phyloP scores from a whole-genome alignment of 1,140 invertebrate genomes.

The Halictus rubicundus region DNA sequence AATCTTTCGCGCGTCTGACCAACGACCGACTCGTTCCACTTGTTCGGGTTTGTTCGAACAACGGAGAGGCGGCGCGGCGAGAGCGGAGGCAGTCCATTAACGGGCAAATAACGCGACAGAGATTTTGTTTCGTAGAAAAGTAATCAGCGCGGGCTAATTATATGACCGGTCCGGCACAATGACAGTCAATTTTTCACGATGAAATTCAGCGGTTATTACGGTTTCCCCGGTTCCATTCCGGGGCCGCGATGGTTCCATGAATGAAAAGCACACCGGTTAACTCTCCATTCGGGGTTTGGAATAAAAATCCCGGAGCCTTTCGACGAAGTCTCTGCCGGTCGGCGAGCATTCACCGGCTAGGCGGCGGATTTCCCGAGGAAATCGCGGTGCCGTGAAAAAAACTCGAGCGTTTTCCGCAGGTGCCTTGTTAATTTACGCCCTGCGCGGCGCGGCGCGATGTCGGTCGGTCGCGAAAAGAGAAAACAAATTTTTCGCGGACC shows the following conservation, averaged over 20 bases:
- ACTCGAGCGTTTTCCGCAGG: not conserved
- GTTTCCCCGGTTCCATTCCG: not conserved
- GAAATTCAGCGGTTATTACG: not conserved
- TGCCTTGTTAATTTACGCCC: slow-evolving; percentile 11
- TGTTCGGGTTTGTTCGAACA: not conserved
- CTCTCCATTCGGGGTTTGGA: slow-evolving; percentile 10
- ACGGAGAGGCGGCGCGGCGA: too few species aligned
- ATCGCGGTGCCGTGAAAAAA: not conserved
- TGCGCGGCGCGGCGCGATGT: not conserved
- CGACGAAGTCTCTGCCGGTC: not conserved
- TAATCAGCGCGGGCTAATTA: not conserved
- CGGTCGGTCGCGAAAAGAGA: not conserved
- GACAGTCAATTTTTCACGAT: slow-evolving; percentile 9
- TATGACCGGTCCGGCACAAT: not conserved
- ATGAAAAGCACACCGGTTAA: slow-evolving; percentile 26
- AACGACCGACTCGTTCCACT: slow-evolving; percentile 13
- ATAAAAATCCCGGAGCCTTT: not conserved
- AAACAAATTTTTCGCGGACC: too few species aligned
- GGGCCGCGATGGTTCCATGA: not conserved
- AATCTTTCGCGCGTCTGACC: not conserved
- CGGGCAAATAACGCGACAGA: not conserved
- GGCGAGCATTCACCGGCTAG: not conserved
- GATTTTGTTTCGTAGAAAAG: not conserved
- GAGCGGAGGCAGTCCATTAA: too few species aligned
- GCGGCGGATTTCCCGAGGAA: slow-evolving; percentile 2